phyloP scores from a whole-genome alignment of 2,797 vertebrate species.

The Pelochelys cantorii region DNA sequence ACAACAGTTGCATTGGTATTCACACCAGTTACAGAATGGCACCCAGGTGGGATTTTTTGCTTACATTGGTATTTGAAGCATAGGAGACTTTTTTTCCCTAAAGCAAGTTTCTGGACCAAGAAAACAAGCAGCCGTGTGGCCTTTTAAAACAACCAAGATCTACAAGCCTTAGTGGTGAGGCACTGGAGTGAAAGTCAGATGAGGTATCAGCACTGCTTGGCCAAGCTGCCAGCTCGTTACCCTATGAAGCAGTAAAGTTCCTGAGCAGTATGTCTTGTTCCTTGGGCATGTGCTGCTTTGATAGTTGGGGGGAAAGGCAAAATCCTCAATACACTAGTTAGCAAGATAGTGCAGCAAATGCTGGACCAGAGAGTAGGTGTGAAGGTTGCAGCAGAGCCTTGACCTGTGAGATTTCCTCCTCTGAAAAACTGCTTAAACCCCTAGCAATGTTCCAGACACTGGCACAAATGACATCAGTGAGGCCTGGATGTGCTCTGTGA shows the following conservation, averaged over 20 bases:
- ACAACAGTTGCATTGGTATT: background rate
- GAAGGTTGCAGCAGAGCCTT: background rate
- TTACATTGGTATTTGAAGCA: background rate
- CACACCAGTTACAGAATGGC: background rate
- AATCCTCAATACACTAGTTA: background rate
- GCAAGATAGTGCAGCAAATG: background rate
- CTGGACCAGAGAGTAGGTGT: background rate
- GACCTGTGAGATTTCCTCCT: background rate
- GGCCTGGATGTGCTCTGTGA: background rate
- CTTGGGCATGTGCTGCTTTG: background rate
- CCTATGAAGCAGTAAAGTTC: background rate
- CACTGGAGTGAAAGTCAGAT: background rate
- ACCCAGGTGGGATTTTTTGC: background rate
- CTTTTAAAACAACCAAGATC: background rate
- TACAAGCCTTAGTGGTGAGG: background rate
- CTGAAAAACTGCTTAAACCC: background rate
- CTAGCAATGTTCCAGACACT: background rate
- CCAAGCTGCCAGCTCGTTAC: background rate
- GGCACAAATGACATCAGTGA: background rate
- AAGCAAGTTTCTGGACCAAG: background rate
- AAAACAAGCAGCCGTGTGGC: background rate
- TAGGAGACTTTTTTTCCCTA: background rate
- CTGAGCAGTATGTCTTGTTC: background rate
- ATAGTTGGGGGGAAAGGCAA: background rate
- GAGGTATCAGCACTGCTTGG: background rate